These are phyloP conservation scores for Eueremaeus valkanovi DNA, from an alignment of 2,888 invertebrate genomes.

Conservation along the genomic window DNA sequence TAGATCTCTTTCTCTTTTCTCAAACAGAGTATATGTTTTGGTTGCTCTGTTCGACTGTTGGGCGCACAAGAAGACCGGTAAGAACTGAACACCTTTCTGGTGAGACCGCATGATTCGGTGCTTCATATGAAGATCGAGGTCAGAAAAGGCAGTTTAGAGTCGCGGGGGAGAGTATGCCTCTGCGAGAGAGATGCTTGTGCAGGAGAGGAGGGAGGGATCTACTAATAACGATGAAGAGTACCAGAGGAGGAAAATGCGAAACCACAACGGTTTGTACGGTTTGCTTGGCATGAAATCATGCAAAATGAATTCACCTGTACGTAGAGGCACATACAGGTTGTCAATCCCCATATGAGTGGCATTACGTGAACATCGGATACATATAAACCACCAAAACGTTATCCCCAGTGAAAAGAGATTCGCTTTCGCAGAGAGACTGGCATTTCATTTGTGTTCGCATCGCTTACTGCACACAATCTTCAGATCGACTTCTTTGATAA, in stretches of 20 bases:
- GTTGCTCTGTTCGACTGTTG: no score
- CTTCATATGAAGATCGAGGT: slow-evolving; percentile 37
- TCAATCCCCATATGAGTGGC: slow-evolving; percentile 17
- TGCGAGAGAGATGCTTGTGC: slow-evolving; percentile 27
- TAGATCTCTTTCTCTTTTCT: slow-evolving; percentile 18
- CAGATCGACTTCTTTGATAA: not conserved
- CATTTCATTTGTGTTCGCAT: slow-evolving; percentile 19
- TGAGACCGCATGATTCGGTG: slow-evolving; percentile 15
- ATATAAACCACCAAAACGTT: slow-evolving; percentile 20
- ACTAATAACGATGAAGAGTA: slow-evolving; percentile 18
- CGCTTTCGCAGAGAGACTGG: slow-evolving; percentile 18
- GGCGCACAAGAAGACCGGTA: slow-evolving; percentile 21
- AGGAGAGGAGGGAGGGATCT: slow-evolving; percentile 8
- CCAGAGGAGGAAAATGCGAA: slow-evolving; percentile 31
- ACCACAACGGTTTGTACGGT: slow-evolving; percentile 18
- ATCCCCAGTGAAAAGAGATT: slow-evolving; percentile 13
- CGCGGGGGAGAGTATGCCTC: slow-evolving; percentile 32
- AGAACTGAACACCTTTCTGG: slow-evolving; percentile 29
- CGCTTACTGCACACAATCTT: not conserved
- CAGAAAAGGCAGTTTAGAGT: slow-evolving; percentile 35
- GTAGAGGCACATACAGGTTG: slow-evolving; percentile 24
- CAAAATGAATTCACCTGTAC: slow-evolving; percentile 34
- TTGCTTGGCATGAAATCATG: slow-evolving; percentile 29
- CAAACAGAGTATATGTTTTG: no score
- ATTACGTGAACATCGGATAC: slow-evolving; percentile 20